These are phyloP conservation scores for Drosophila neonasuta DNA, from an alignment of 2,888 invertebrate genomes.

Conservation along the genomic window DNA sequence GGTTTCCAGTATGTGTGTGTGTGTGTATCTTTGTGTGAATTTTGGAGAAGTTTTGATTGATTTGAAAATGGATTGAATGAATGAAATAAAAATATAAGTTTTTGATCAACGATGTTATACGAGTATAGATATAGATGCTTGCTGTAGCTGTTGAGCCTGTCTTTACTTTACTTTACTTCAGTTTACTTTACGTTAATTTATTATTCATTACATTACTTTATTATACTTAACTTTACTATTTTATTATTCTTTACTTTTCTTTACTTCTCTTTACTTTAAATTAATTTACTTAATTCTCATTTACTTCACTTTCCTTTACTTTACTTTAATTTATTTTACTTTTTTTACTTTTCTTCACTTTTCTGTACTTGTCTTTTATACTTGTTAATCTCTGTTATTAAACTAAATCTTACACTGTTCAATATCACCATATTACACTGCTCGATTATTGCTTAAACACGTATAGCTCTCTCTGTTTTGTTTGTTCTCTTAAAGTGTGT, in stretches of 20 bases:
- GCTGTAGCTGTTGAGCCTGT: neutral
- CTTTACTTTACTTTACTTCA: neutral
- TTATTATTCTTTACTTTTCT: no score
- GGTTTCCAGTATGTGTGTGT: conserved; percentile 14
- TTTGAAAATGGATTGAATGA: conserved; percentile 39
- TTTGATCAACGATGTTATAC: conserved; percentile 14
- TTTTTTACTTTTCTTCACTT: no score
- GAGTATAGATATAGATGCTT: neutral
- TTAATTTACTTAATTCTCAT: no score
- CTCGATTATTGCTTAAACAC: conserved; percentile 39
- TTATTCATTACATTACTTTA: neutral
- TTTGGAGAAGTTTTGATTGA: conserved; percentile 50
- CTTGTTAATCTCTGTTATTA: conserved; percentile 7
- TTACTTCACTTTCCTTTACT: neutral
- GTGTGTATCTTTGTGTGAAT: conserved; percentile 16
- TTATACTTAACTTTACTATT: neutral
- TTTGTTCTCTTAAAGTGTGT: conserved; percentile 42
- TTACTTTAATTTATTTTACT: neutral
- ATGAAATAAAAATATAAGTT: conserved; percentile 29
- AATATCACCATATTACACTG: conserved; percentile 59
- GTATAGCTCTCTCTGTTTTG: conserved; percentile 42
- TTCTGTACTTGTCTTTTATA: neutral
- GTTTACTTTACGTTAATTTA: no score
- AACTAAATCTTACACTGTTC: conserved; percentile 37
- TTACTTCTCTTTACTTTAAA: neutral